A percentile compares a stretch with the other conserved stretches of the same genome.
Evolutionary conservation across 37 sponge, comb jelly and placozoan species (phyloP).

Genomic region (Ephydatia muelleri): DNA sequence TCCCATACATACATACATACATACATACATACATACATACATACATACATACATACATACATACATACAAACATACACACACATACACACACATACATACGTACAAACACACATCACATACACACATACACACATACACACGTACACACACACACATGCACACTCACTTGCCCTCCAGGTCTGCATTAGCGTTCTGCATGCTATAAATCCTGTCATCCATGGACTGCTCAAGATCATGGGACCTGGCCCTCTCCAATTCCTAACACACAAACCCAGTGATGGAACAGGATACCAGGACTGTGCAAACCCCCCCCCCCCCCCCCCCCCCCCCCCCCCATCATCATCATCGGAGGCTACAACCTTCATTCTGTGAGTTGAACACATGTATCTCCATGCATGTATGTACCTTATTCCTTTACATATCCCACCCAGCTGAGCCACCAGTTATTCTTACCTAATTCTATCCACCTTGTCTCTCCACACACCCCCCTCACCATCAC

Average conservation of each 20-base stretch:
- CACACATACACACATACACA: neutral
- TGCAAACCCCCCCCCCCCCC: no score
- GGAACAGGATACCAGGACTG: no score
- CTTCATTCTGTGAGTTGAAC: no score
- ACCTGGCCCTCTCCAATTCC: conserved; percentile 33
- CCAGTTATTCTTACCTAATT: no score
- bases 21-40: neutral
- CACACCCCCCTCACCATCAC: no score
- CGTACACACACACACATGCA: neutral
- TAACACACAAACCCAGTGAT: neutral
- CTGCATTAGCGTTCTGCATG: conserved; percentile 31
- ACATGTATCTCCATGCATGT: no score
- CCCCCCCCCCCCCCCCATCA: no score
- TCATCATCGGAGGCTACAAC: no score
- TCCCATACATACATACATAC: neutral
- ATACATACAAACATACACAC: neutral
- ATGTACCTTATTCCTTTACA: no score
- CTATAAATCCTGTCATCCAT: conserved; percentile 45
- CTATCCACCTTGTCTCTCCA: no score
- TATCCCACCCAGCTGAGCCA: no score
- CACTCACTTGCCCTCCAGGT: conserved; percentile 54
- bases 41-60: neutral
- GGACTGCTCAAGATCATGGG: conserved; percentile 18
- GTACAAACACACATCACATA: neutral
- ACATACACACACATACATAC: neutral